A percentile compares a stretch with the other conserved stretches of the same genome.
Conservation (phyloP, 1,140 invertebrate species). For the Penaeus indicus region DNA sequence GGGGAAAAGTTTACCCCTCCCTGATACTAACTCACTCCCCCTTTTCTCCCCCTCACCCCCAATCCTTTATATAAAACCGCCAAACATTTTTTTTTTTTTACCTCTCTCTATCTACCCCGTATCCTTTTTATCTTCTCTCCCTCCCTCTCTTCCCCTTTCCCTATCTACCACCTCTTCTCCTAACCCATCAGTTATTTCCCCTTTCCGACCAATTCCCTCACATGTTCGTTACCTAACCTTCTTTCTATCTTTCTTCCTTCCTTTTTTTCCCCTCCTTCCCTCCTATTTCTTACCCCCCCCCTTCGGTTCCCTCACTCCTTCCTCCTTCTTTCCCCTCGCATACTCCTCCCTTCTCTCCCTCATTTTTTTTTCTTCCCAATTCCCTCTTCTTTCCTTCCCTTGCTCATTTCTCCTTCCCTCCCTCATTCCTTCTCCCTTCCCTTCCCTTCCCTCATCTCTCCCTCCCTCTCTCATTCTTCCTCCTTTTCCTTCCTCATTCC, state of each 20-base stretch:
- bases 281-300: not conserved
- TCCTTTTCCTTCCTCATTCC: not conserved
- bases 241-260: too few species aligned
- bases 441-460: not conserved
- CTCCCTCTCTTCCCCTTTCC: too few species aligned
- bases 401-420: not conserved
- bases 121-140: too few species aligned
- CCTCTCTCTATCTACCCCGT: too few species aligned
- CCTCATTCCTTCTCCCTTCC: not conserved
- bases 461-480: not conserved
- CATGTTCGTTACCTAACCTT: too few species aligned
- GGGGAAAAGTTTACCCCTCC: not conserved
- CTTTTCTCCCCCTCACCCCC: too few species aligned
- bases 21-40: too few species aligned
- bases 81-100: too few species aligned
- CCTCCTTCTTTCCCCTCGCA: not conserved
- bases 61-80: too few species aligned
- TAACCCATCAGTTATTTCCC: too few species aligned
- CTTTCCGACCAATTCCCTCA: too few species aligned
- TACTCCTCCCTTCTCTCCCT: not conserved
- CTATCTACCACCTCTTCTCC: too few species aligned
- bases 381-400: not conserved
- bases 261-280: not conserved
- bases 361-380: not conserved
- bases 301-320: not conserved